Base-by-base conservation (phyloP, 2,797 vertebrate genomes). In the Sebastes miniatus region DNA sequence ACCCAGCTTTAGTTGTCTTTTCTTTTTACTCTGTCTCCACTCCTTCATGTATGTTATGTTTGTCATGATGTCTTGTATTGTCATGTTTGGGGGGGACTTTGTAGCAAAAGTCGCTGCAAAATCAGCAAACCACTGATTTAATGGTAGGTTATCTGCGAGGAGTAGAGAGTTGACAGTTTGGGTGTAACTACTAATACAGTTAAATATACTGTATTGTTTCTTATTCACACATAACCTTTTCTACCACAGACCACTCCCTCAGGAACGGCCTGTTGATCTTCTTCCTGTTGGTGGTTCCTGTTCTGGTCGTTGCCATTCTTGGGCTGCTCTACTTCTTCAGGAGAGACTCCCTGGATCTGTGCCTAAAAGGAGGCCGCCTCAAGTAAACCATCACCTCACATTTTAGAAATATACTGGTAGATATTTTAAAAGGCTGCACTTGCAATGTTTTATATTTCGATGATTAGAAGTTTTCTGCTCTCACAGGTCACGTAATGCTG, bases 261-360 rank as follows among this genome's bases (percentile, higher is more conserved):
- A 94, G 96, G 83, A 89, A 98, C 1, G 97, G 97, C 9, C 94
- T 98, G 69, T 84, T 98, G 64, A 95, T 98, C 89, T 97, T 97
- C 90, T 98, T 98, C 93, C 84, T 98, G 80, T 80, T 98, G 59
- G 95, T 97, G 84, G 63, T 98, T 54, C 97, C 97, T 24, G 0
- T 96, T 13, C 59, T 93, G 81, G 81, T 94, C 10, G 3, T 93
- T 31, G 8, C 93, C 47, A 63, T 94, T 43, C 66, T 97, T 14
- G 91, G 80, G 12, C 87, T 96, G 14, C 95, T 97, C 6, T 96
- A 93, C 67, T 0, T 97, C 39, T 96, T 92, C 81, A 96, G 74
- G 70, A 95, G 92, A 71, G 90, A 95, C 8, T 59, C 91, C 7
- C 36, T 96, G 24, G 76, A 92, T 1, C 64, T 20, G 6, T 91